Conservation (phyloP, 2,888 invertebrate species). For the Cryptocephalus moraei region DNA sequence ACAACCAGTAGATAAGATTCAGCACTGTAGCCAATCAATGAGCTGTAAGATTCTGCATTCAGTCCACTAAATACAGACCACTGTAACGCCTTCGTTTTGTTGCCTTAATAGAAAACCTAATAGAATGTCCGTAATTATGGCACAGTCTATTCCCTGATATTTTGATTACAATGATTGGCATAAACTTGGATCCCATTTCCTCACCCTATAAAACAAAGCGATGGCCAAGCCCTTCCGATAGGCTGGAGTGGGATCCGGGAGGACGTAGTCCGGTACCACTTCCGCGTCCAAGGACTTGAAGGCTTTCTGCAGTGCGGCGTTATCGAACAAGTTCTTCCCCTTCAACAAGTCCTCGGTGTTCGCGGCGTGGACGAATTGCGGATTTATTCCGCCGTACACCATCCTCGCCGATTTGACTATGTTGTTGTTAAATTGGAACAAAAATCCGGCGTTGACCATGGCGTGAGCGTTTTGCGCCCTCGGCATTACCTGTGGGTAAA, state of each 20-base stretch:
- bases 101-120: too few species aligned
- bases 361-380: slow-evolving; percentile 42
- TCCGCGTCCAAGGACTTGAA: slow-evolving; percentile 44
- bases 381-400: slow-evolving; percentile 55
- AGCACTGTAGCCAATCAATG: too few species aligned
- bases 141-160: too few species aligned
- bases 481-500: slow-evolving; percentile 70
- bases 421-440: slow-evolving; percentile 45
- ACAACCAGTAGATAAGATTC: too few species aligned
- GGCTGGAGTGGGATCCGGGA: slow-evolving; percentile 57
- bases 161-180: too few species aligned
- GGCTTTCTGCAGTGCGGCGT: slow-evolving; percentile 36
- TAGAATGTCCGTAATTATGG: too few species aligned
- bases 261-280: slow-evolving; percentile 49
- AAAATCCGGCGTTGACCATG: slow-evolving; percentile 63
- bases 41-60: too few species aligned
- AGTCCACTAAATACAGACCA: too few species aligned
- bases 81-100: too few species aligned
- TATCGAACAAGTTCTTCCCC: slow-evolving; percentile 36
- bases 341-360: slow-evolving; percentile 40
- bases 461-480: slow-evolving; percentile 66
- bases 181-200: too few species aligned
- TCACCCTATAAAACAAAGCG: slow-evolving; percentile 77
- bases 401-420: slow-evolving; percentile 43
- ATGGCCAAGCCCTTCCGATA: slow-evolving; percentile 63